Percentiles rank a stretch among this genome's conserved stretches.
These are phyloP conservation scores for Macaca mulatta DNA, from an alignment of 2,113 vertebrate species.

Conservation along the genomic window DNA sequence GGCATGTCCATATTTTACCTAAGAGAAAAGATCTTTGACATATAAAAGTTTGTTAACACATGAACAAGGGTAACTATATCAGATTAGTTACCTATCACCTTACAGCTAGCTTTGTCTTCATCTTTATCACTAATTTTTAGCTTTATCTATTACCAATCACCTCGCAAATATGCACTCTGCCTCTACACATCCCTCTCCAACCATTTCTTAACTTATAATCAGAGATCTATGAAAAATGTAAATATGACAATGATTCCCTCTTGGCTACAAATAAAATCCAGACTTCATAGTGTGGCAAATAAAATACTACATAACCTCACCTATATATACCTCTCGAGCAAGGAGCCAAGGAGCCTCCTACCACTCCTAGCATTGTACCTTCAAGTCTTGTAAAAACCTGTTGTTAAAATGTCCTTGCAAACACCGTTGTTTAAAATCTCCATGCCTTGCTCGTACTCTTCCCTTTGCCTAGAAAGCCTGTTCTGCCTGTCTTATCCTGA, in stretches of 20 bases:
- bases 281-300: not conserved
- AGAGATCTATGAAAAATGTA: not conserved
- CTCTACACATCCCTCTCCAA: not conserved
- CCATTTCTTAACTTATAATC: not conserved
- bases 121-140: not conserved
- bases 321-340: not conserved
- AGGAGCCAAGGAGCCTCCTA: not conserved
- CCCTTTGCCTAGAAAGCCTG: not conserved
- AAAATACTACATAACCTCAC: not conserved
- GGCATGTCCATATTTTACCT: not conserved
- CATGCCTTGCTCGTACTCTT: not conserved
- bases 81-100: not conserved
- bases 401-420: not conserved
- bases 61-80: not conserved
- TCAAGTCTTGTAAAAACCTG: not conserved
- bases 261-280: not conserved
- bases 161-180: not conserved
- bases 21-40: not conserved
- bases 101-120: not conserved
- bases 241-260: not conserved
- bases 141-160: not conserved
- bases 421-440: not conserved
- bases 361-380: not conserved
- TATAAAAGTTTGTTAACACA: not conserved
- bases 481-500: not conserved